phyloP scores from a whole-genome alignment of 2,113 vertebrate genomes.

The Accipiter cooperii region DNA sequence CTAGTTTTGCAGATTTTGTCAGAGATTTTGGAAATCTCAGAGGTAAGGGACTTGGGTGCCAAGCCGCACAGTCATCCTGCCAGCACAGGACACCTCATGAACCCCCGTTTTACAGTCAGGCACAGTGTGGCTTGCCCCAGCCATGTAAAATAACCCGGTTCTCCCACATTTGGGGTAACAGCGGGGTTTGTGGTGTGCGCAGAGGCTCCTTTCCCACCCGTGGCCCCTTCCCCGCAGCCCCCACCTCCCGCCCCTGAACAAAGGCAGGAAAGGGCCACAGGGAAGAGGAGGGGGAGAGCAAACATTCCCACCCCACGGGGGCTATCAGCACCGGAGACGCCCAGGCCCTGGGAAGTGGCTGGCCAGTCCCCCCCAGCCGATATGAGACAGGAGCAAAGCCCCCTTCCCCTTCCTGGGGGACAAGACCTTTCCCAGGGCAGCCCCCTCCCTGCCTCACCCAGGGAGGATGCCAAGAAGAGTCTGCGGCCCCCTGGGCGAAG shows the following conservation, averaged over 20 bases:
- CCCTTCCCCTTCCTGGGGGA: neutral
- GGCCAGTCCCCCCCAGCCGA: neutral
- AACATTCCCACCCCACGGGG: conserved; percentile 3
- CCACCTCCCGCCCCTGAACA: conserved; percentile 31
- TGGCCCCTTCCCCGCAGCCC: neutral
- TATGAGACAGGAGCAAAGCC: neutral
- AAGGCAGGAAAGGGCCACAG: conserved; percentile 54
- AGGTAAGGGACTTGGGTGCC: neutral
- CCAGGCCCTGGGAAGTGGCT: neutral
- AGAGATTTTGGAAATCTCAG: neutral
- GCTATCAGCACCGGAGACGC: neutral
- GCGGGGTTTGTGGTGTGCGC: neutral
- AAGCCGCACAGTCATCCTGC: neutral
- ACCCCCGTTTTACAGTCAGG: neutral
- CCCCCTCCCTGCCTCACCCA: neutral
- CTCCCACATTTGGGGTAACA: neutral
- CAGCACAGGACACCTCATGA: neutral
- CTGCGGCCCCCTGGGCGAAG: accelerated
- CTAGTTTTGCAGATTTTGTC: neutral
- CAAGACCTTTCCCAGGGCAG: neutral
- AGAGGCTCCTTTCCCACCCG: neutral
- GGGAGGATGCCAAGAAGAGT: neutral
- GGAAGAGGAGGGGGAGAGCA: conserved; percentile 33
- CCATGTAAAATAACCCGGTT: neutral
- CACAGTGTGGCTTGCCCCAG: accelerated